Conservation (phyloP, 2,113 vertebrate species). For the Taurulus bubalis region DNA sequence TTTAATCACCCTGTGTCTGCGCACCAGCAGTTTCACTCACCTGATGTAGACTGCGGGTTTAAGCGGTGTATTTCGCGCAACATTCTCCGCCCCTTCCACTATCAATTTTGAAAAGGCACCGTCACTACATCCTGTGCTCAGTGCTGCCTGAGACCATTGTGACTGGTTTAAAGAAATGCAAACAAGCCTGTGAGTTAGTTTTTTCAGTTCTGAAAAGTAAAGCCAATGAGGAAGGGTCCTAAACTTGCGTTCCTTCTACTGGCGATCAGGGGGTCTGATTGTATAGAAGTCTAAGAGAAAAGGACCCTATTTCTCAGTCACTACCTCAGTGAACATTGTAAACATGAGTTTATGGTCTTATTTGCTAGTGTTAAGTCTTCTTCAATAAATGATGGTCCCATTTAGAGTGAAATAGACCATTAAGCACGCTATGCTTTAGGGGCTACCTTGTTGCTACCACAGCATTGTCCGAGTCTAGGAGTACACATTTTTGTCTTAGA, state of each 20-base stretch:
- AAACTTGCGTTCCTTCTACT: background rate
- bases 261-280: background rate
- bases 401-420: too few species aligned
- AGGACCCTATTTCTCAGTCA: too few species aligned
- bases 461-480: too few species aligned
- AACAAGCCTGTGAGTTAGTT: background rate
- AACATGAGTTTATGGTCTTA: too few species aligned
- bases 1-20: background rate
- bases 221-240: too few species aligned
- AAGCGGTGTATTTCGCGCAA: background rate
- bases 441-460: too few species aligned
- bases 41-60: background rate
- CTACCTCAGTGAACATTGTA: too few species aligned
- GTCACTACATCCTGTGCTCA: background rate
- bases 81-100: background rate
- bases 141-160: background rate
- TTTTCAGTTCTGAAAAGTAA: too few species aligned
- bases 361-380: background rate
- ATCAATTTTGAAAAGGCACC: background rate
- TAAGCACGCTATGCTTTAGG: too few species aligned
- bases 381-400: background rate
- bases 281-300: background rate
- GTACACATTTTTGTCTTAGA: too few species aligned
- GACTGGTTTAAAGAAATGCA: background rate
- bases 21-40: background rate